Percentiles rank a stretch among this genome's conserved stretches.
These are phyloP conservation scores for Charina bottae DNA, from an alignment of 2,113 vertebrate species.

Conservation along the genomic window DNA sequence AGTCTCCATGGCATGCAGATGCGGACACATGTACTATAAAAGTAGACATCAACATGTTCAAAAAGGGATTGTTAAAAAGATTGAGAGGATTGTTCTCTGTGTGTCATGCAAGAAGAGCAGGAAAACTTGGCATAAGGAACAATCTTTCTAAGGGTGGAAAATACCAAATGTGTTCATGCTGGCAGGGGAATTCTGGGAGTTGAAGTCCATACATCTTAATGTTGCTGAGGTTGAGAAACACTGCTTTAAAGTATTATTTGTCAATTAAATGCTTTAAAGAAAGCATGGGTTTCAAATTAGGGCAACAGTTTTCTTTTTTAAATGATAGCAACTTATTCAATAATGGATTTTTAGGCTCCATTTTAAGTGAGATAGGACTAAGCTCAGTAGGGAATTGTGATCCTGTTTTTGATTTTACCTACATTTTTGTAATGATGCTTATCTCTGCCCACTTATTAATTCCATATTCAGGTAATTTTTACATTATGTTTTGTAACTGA, in stretches of 20 bases:
- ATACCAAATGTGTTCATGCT: conserved; percentile 14
- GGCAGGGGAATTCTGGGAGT: too few relatives aligned
- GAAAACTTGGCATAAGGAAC: conserved; percentile 11
- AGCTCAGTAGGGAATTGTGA: background rate
- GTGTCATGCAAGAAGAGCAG: conserved; percentile 33
- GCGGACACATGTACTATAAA: conserved; percentile 33
- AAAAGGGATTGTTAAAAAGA: conserved; percentile 60
- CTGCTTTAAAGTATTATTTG: conserved; percentile 50
- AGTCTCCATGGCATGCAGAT: conserved; percentile 45
- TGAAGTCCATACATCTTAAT: too few relatives aligned
- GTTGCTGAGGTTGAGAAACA: too few relatives aligned
- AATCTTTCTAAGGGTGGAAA: conserved; percentile 55
- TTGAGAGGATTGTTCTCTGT: conserved; percentile 18
- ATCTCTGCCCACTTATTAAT: background rate
- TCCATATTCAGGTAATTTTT: background rate
- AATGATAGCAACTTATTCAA: conserved; percentile 57
- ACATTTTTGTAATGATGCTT: background rate
- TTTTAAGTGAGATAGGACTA: conserved; percentile 23
- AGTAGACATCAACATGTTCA: conserved; percentile 49
- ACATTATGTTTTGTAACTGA: background rate
- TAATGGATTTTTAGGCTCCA: conserved; percentile 47
- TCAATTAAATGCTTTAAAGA: conserved; percentile 74
- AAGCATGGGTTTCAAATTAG: conserved; percentile 68
- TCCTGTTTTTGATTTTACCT: background rate
- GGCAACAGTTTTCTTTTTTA: conserved; percentile 61